A percentile compares a stretch with the other conserved stretches of the same genome.
phyloP scores from a whole-genome alignment of 2,888 invertebrate species.

The Chrysomela aeneicollis region DNA sequence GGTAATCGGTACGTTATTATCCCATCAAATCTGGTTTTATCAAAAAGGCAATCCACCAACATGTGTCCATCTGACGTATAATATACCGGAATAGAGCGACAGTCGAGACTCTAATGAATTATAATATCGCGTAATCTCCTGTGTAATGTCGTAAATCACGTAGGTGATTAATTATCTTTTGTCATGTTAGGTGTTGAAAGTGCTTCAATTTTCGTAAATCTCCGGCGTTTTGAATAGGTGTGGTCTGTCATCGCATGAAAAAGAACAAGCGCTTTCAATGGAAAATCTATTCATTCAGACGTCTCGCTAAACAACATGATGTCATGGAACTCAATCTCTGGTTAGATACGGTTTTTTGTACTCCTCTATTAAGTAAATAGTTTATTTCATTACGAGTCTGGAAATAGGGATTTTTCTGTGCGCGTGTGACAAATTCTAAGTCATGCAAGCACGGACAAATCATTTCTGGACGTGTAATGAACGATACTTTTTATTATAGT shows the following conservation, averaged over 20 bases:
- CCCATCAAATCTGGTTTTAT: constrained; percentile 18
- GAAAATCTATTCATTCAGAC: too few species aligned
- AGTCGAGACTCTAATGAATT: neutral
- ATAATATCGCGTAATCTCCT: neutral
- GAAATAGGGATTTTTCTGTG: too few species aligned
- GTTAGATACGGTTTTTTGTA: too few species aligned
- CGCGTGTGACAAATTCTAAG: too few species aligned
- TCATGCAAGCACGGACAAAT: too few species aligned
- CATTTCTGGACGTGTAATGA: too few species aligned
- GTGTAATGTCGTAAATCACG: neutral
- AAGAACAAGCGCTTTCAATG: too few species aligned
- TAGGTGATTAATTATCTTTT: neutral
- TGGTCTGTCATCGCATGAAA: neutral
- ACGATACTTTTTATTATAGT: too few species aligned
- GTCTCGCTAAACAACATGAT: too few species aligned
- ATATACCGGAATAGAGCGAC: neutral
- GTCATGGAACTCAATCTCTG: too few species aligned
- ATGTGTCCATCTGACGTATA: neutral
- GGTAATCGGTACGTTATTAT: constrained; percentile 24
- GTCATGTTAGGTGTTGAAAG: neutral
- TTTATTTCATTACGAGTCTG: too few species aligned
- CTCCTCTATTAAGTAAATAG: too few species aligned
- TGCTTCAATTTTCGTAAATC: neutral
- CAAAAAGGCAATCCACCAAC: constrained; percentile 21
- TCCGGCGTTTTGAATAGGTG: neutral